Percentiles rank a stretch among this genome's conserved stretches.
phyloP scores from a whole-genome alignment of 2,797 vertebrate genomes.

The Helicolenus hilgendorfi region DNA sequence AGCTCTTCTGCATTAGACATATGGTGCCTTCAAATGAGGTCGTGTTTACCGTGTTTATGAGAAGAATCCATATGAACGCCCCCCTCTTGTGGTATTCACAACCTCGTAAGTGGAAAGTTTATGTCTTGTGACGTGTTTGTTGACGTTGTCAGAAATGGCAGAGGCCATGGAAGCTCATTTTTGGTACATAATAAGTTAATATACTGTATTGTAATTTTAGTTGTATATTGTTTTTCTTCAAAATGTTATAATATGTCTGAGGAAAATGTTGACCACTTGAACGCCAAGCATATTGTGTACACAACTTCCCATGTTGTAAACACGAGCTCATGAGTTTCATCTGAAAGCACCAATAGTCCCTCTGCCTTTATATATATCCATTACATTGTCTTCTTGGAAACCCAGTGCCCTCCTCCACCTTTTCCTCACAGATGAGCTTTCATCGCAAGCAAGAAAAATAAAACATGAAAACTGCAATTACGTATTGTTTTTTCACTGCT shows the following conservation, averaged over 20 bases:
- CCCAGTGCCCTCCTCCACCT: not conserved
- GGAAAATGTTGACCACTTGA: not conserved
- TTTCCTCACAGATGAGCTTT: not conserved
- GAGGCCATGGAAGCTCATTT: not conserved
- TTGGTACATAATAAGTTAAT: not conserved
- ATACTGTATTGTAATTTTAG: no score
- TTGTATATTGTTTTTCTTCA: not conserved
- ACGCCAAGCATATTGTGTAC: not conserved
- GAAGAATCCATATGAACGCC: not conserved
- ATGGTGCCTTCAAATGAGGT: no score
- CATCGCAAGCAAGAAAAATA: conserved; percentile 1
- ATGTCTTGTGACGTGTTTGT: not conserved
- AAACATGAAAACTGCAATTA: conserved; percentile 23
- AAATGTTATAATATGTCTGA: not conserved
- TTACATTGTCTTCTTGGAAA: not conserved
- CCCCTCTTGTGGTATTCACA: not conserved
- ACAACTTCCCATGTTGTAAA: not conserved
- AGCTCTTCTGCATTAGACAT: not conserved
- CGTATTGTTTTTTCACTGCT: not conserved
- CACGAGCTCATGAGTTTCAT: not conserved
- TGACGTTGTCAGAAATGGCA: no score
- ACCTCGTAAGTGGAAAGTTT: not conserved
- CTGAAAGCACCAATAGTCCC: not conserved
- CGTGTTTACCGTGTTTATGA: not conserved
- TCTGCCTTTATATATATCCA: not conserved